phyloP scores from a whole-genome alignment of 2,888 invertebrate species.

The Lomographa bimaculata region DNA sequence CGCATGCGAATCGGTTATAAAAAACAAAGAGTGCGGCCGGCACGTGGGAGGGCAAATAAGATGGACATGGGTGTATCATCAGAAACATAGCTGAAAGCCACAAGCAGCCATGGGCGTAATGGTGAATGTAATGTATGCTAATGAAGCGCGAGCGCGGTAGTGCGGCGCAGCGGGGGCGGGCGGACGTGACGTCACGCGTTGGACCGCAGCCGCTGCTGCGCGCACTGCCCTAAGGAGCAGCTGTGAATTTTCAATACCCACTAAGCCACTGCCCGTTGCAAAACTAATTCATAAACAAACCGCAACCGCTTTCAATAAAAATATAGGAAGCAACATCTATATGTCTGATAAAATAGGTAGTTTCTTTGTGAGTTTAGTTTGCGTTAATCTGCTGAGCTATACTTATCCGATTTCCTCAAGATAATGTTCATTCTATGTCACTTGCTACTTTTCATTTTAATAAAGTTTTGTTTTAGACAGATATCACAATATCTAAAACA shows the following conservation, averaged over 20 bases:
- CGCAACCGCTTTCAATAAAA: slow-evolving; percentile 10
- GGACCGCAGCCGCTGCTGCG: slow-evolving; percentile 68
- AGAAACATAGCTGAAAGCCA: slow-evolving; percentile 69
- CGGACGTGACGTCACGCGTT: slow-evolving; percentile 78
- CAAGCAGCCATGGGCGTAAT: slow-evolving; percentile 69
- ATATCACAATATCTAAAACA: no score
- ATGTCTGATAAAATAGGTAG: no score
- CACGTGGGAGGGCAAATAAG: slow-evolving; percentile 43
- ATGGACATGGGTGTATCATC: slow-evolving; percentile 55
- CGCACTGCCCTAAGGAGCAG: slow-evolving; percentile 69
- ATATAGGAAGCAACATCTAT: no score
- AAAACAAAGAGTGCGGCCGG: slow-evolving; percentile 33
- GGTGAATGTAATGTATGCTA: slow-evolving; percentile 81
- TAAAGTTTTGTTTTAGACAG: no score
- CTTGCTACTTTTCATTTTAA: no score
- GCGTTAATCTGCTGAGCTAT: no score
- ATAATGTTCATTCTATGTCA: no score
- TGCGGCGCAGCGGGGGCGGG: slow-evolving; percentile 52
- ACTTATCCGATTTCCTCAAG: no score
- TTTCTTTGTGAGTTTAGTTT: no score
- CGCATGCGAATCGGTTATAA: slow-evolving; percentile 23
- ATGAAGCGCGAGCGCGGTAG: slow-evolving; percentile 56
- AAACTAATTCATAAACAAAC: slow-evolving; percentile 39
- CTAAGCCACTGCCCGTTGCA: slow-evolving; percentile 44
- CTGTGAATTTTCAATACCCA: slow-evolving; percentile 76